phyloP scores from a whole-genome alignment of 2,113 vertebrate species.

The Pterocles burchelli region DNA sequence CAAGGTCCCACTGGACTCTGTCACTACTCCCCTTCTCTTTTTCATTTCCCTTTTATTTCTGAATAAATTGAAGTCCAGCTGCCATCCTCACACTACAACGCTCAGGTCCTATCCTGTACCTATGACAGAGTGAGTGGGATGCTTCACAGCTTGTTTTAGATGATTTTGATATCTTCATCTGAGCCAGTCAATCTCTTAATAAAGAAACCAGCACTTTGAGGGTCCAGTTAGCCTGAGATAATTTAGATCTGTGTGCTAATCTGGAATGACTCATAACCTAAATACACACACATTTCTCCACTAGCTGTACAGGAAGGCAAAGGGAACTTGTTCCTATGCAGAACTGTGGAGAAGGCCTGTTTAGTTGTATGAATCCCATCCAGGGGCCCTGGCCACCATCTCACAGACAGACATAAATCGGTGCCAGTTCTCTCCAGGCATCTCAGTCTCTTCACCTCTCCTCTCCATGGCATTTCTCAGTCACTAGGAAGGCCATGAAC shows the following conservation, averaged over 20 bases:
- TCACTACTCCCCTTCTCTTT: not conserved
- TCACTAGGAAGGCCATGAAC: not conserved
- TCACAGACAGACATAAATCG: not conserved
- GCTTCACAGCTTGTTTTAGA: not conserved
- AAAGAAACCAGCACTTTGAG: not conserved
- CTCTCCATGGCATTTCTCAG: not conserved
- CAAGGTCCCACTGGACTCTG: not conserved
- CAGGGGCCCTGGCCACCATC: not conserved
- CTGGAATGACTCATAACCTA: not conserved
- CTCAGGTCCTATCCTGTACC: not conserved
- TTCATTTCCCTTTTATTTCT: not conserved
- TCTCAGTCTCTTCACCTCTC: not conserved
- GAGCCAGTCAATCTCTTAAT: not conserved
- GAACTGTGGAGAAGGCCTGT: not conserved
- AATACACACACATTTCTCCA: not conserved
- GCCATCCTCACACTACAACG: not conserved
- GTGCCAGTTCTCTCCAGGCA: not conserved
- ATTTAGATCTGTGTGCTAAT: not conserved
- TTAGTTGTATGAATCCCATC: not conserved
- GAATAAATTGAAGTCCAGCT: not conserved
- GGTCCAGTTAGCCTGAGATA: rapidly evolving
- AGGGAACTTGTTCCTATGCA: not conserved
- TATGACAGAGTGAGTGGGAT: not conserved
- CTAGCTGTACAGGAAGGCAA: not conserved
- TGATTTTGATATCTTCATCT: not conserved